A percentile compares a stretch with the other conserved stretches of the same genome.
These are phyloP conservation scores for Lepidurus apus DNA, from an alignment of 1,140 invertebrate species.

Conservation along the genomic window DNA sequence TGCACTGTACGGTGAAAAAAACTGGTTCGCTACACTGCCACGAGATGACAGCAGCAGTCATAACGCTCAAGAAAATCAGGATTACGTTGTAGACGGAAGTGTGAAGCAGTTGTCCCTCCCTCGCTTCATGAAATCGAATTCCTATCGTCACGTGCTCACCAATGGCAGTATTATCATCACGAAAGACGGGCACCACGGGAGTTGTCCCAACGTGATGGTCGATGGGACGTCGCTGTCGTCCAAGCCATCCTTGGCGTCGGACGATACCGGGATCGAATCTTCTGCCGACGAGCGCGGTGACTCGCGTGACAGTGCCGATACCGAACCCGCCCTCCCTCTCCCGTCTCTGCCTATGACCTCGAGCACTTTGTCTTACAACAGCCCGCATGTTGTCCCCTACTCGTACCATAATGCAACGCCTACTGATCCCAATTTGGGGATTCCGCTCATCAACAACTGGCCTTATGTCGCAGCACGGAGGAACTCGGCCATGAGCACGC, in stretches of 20 bases:
- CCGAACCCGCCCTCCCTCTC: conserved; percentile 3
- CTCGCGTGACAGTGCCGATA: conserved; percentile 30
- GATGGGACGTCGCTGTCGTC: conserved; percentile 35
- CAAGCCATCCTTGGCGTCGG: conserved; percentile 34
- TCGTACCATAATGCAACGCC: conserved; percentile 22
- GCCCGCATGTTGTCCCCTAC: not conserved
- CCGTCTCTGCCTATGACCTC: conserved; percentile 11
- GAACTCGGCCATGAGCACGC: conserved; percentile 23
- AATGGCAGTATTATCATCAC: conserved; percentile 34
- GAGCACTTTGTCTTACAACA: not conserved
- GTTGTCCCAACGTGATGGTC: conserved; percentile 8
- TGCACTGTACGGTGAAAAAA: not conserved
- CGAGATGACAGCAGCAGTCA: conserved; percentile 21
- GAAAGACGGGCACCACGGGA: conserved; percentile 3
- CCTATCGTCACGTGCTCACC: conserved; percentile 33
- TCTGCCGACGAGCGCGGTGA: conserved; percentile 29
- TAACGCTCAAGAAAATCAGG: not conserved
- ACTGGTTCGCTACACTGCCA: conserved; percentile 30
- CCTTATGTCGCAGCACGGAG: not conserved
- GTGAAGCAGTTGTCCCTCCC: conserved; percentile 31
- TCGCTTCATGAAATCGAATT: conserved; percentile 26
- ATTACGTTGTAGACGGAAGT: not conserved
- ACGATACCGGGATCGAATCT: conserved; percentile 35
- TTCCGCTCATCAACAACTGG: conserved; percentile 19
- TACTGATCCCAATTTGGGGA: conserved; percentile 16